Percentiles rank a stretch among this genome's conserved stretches.
These are phyloP conservation scores for Coracias cyanogaster DNA, from an alignment of 2,797 vertebrate species.

Conservation along the genomic window DNA sequence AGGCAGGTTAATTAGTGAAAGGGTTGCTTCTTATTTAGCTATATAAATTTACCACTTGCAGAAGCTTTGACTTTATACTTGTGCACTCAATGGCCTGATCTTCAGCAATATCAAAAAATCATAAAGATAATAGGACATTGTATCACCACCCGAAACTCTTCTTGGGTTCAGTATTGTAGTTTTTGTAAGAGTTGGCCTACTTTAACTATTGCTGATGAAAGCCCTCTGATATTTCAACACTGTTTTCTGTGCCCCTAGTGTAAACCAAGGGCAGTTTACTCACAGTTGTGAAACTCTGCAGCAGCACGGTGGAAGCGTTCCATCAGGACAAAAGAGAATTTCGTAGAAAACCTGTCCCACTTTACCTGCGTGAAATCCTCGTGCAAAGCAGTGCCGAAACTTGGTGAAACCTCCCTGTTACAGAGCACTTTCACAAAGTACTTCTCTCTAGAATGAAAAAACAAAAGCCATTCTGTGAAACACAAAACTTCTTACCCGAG, in stretches of 20 bases:
- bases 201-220: neutral
- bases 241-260: neutral
- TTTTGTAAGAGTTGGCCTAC: neutral
- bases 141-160: neutral
- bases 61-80: neutral
- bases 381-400: neutral
- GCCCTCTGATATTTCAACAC: neutral
- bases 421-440: neutral
- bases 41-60: neutral
- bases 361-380: rapidly evolving
- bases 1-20: neutral
- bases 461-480: neutral
- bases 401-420: rapidly evolving
- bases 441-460: neutral
- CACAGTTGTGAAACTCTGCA: neutral
- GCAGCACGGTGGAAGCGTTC: neutral
- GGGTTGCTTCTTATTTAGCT: neutral
- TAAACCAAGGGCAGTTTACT: neutral
- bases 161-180: neutral
- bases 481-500: neutral
- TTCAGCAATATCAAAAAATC: neutral
- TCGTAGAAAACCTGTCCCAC: neutral
- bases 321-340: neutral
- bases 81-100: neutral
- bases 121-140: neutral